Evolutionary conservation across 2,888 invertebrate genomes (phyloP).

Genomic region (Onchidella celtica): DNA sequence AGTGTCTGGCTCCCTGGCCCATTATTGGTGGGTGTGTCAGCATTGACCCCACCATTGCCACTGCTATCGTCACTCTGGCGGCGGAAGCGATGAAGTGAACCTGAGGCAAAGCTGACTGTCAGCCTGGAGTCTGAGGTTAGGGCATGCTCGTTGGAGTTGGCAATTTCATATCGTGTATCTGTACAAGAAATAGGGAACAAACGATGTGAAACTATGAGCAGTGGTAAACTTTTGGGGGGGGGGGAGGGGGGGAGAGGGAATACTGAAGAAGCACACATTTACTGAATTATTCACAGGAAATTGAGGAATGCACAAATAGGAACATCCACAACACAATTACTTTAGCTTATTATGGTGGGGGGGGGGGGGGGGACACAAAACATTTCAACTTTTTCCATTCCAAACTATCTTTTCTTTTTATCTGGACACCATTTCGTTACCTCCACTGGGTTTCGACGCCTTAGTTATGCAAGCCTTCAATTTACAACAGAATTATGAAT

Average conservation of each 20-base stretch:
- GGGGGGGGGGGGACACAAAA: background rate
- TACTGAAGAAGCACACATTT: background rate
- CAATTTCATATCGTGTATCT: slow-evolving; percentile 12
- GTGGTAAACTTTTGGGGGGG: too few relatives aligned
- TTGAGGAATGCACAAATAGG: too few relatives aligned
- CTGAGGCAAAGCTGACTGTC: background rate
- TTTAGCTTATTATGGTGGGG: too few relatives aligned
- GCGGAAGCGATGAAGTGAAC: background rate
- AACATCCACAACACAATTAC: too few relatives aligned
- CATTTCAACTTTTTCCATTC: too few relatives aligned
- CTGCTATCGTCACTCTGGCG: background rate
- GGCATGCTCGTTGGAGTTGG: background rate
- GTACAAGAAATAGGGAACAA: background rate
- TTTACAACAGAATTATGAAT: too few relatives aligned
- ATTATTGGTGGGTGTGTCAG: background rate
- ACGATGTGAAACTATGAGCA: background rate
- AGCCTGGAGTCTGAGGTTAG: slow-evolving; percentile 8
- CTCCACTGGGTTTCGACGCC: too few relatives aligned
- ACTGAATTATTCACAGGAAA: too few relatives aligned
- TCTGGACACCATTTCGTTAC: too few relatives aligned
- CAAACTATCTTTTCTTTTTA: too few relatives aligned
- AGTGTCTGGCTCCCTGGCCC: background rate
- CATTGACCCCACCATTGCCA: background rate
- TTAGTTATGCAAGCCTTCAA: too few relatives aligned
- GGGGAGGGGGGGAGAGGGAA: background rate